phyloP scores from a whole-genome alignment of 1,140 invertebrate genomes.

The Bombus soroeensis region DNA sequence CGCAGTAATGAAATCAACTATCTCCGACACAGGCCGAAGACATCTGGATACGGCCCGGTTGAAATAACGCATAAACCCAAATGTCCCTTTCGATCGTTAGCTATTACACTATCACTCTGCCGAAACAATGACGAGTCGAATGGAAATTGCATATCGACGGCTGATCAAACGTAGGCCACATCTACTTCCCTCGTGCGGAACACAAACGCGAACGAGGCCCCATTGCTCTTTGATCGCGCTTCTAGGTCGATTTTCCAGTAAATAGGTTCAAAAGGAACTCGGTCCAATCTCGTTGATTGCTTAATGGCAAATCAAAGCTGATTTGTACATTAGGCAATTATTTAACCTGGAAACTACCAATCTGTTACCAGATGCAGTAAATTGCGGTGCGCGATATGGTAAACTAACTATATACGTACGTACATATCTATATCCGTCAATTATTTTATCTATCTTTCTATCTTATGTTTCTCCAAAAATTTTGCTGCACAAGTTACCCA shows the following conservation, averaged over 20 bases:
- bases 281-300: slow-evolving; percentile 44
- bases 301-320: slow-evolving; percentile 44
- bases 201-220: not conserved
- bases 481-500: not conserved
- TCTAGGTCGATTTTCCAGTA: slow-evolving; percentile 46
- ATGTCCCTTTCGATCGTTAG: slow-evolving; percentile 23
- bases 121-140: slow-evolving; percentile 24
- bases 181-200: slow-evolving; percentile 18
- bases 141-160: slow-evolving; percentile 47
- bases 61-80: slow-evolving; percentile 7
- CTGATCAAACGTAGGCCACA: slow-evolving; percentile 48
- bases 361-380: slow-evolving; percentile 43
- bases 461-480: not conserved
- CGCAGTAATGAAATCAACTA: slow-evolving; percentile 35
- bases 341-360: slow-evolving; percentile 32
- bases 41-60: slow-evolving; percentile 2
- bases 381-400: slow-evolving; percentile 39
- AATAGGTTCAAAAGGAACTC: slow-evolving; percentile 37
- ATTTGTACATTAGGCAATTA: slow-evolving; percentile 58
- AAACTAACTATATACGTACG: not conserved
- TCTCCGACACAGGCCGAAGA: not conserved
- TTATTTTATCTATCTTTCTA: not conserved
- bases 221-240: slow-evolving; percentile 29
- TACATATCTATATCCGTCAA: not conserved
- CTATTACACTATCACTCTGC: slow-evolving; percentile 1